Evolutionary conservation across 2,797 vertebrate genomes (phyloP), one percentile per base, ranked within the genome.

Genomic region (Tinamus major): DNA sequence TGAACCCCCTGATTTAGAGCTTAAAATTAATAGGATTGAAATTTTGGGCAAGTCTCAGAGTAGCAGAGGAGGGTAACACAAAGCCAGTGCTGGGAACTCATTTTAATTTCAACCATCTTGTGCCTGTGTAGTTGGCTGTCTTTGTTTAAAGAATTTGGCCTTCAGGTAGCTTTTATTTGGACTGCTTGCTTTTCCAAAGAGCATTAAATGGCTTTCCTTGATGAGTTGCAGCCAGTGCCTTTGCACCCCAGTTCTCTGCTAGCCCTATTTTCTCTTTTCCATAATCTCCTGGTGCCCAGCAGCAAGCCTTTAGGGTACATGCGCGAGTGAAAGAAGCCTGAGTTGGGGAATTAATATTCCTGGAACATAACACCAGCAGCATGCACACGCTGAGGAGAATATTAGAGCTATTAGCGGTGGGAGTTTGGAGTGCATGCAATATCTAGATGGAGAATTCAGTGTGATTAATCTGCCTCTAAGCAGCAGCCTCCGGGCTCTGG

Each of bases 401-500:
- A 98, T 98, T 98, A 98, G 97, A 96, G 97, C 98, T 97, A 98
- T 98, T 98, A 98, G 97, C 97, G 95, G 97, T 98, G 97, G 97
- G 97, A 98, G 97, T 97, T 98, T 97, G 97, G 97, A 97, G 97
- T 97, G 97, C 97, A 91, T 97, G 97, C 97, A 97, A 93, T 97
- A 98, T 98, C 97, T 98, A 97, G 97, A 98, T 97, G 97, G 97
- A 98, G 97, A 97, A 98, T 98, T 98, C 97, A 95, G 95, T 97
- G 97, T 98, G 97, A 98, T 98, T 98, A 98, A 98, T 98, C 97
- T 98, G 98, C 97, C 97, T 97, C 97, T 98, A 98, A 98, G 97
- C 97, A 98, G 98, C 97, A 97, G 98, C 97, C 97, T 98, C 97
- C 51, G 92, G 97, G 97, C 97, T 97, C 97, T 93, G 85, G 97